Conservation (phyloP, 1,140 invertebrate genomes). For the Heliothis virescens region DNA sequence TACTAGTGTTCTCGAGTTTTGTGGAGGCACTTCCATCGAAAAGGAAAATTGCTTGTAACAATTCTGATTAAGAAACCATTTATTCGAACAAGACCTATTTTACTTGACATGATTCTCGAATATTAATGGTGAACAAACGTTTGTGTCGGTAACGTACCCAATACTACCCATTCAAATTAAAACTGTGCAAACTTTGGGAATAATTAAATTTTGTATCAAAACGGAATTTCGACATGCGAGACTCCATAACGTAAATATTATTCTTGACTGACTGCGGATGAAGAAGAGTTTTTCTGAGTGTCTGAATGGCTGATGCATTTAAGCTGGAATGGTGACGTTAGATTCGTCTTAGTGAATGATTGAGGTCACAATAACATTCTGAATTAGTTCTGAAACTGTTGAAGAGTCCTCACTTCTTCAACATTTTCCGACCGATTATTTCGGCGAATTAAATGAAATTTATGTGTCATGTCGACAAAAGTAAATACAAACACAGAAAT, state of each 20-base stretch:
- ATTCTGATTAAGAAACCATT: slow-evolving; percentile 28
- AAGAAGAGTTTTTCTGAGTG: no score
- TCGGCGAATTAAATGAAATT: no score
- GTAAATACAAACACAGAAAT: not conserved
- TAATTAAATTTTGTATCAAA: slow-evolving; percentile 21
- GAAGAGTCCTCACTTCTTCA: no score
- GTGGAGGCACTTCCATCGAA: no score
- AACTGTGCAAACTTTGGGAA: slow-evolving; percentile 33
- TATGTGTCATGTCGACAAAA: no score
- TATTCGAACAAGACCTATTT: slow-evolving; percentile 4
- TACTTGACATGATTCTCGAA: slow-evolving; percentile 29
- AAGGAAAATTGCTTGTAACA: not conserved
- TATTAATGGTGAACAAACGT: slow-evolving; percentile 33
- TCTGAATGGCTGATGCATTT: no score
- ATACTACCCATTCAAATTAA: slow-evolving; percentile 28
- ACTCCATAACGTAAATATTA: not conserved
- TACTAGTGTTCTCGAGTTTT: no score
- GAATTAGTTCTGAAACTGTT: not conserved
- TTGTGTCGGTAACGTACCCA: slow-evolving; percentile 23
- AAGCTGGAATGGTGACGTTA: no score
- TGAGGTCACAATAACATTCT: not conserved
- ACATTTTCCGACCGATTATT: no score
- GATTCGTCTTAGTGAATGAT: no score
- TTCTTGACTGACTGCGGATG: no score
- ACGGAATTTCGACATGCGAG: slow-evolving; percentile 11